phyloP scores from a whole-genome alignment of 2,797 vertebrate genomes.

The Enteromius afrohamiltoni region DNA sequence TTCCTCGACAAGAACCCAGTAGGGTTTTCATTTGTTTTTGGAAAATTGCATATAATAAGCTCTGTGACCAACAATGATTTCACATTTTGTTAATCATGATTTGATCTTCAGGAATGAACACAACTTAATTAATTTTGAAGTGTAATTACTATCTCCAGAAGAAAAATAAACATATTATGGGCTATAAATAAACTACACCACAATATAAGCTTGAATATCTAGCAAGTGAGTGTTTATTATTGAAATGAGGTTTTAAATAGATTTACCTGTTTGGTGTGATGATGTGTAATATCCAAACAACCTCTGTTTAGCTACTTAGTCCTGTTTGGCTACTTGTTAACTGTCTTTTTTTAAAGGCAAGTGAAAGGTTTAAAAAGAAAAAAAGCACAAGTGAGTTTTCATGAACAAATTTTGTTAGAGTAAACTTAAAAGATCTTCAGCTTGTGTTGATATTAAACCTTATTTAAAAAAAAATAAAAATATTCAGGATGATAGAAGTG shows the following conservation, averaged over 20 bases:
- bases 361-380: background rate
- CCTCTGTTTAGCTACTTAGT: background rate
- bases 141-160: no score
- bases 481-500: background rate
- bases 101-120: background rate
- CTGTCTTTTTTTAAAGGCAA: background rate
- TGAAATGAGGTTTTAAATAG: background rate
- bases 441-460: no score
- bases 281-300: background rate
- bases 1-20: background rate
- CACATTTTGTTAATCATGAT: background rate
- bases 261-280: background rate
- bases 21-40: background rate
- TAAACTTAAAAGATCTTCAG: background rate
- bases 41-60: background rate
- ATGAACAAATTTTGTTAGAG: background rate
- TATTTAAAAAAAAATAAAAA: no score
- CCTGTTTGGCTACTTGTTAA: background rate
- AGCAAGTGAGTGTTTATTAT: background rate
- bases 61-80: background rate
- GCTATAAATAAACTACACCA: background rate
- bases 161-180: background rate
- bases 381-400: background rate
- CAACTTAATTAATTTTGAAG: background rate
- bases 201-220: background rate